Evolutionary conservation across 2,888 invertebrate species (phyloP).

Genomic region (Oeneis ivallda): DNA sequence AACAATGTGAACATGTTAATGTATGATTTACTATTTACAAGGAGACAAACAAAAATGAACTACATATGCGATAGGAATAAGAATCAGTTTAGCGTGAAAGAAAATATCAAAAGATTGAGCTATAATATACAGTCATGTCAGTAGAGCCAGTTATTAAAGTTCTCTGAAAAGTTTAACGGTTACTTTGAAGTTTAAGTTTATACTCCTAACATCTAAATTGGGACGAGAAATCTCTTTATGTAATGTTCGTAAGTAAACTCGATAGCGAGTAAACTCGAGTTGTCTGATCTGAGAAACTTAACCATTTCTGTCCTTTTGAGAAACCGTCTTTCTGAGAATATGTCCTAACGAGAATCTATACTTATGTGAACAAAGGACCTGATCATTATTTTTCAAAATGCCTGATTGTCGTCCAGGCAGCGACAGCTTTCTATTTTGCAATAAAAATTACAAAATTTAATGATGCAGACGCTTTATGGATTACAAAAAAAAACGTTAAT

Average conservation of each 20-base stretch:
- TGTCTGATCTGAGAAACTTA: too few species aligned
- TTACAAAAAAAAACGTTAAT: neutral
- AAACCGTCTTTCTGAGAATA: too few species aligned
- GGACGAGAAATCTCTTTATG: too few species aligned
- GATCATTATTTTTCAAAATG: too few species aligned
- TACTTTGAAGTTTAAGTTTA: neutral
- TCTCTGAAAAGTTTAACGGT: neutral
- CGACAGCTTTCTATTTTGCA: too few species aligned
- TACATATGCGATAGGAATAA: neutral
- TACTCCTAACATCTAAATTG: neutral
- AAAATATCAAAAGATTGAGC: slow-evolving; percentile 4
- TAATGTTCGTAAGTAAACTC: too few species aligned
- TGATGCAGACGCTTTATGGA: neutral
- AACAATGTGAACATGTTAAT: slow-evolving; percentile 47
- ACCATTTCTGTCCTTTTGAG: too few species aligned
- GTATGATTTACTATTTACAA: slow-evolving; percentile 54
- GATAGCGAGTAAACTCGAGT: too few species aligned
- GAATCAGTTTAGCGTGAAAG: neutral
- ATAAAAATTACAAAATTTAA: neutral
- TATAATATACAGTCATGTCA: slow-evolving; percentile 4
- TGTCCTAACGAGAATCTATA: too few species aligned
- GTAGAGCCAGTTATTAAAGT: neutral
- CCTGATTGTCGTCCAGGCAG: too few species aligned
- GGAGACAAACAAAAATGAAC: slow-evolving; percentile 41
- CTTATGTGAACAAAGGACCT: too few species aligned